phyloP scores from a whole-genome alignment of 2,113 vertebrate species.

The Corydoras maculifer region DNA sequence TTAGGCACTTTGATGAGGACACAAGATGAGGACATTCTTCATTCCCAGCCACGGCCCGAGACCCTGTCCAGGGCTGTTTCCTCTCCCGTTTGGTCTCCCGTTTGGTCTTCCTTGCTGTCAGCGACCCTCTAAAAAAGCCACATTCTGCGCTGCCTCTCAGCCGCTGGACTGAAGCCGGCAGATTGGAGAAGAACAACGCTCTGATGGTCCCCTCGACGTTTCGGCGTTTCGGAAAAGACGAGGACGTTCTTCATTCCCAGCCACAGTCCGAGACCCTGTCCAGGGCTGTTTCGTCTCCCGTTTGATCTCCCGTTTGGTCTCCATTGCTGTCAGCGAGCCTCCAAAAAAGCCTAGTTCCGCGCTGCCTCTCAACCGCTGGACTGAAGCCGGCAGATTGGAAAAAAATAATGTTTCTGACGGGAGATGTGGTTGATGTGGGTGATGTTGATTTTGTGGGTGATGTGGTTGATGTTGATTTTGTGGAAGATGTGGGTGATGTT shows the following conservation, averaged over 20 bases:
- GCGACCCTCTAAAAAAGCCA: slow-evolving; percentile 22
- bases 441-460: no score
- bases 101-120: slow-evolving; percentile 43
- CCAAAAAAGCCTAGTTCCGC: slow-evolving; percentile 17
- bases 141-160: slow-evolving; percentile 13
- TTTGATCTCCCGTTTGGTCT: slow-evolving; percentile 31
- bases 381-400: slow-evolving; percentile 54
- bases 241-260: no score
- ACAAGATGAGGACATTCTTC: no score
- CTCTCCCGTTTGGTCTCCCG: background rate
- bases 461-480: no score
- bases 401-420: slow-evolving; percentile 43
- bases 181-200: slow-evolving; percentile 49
- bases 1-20: no score
- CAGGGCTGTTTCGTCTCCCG: background rate
- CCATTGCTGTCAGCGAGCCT: slow-evolving; percentile 31
- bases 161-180: slow-evolving; percentile 49
- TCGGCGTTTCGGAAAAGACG: no score
- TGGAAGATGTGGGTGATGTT: no score
- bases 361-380: slow-evolving; percentile 31
- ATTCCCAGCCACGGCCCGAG: no score
- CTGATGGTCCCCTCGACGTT: slow-evolving; percentile 26
- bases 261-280: no score
- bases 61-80: slow-evolving; percentile 4
- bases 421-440: no score